phyloP scores from a whole-genome alignment of 2,113 vertebrate genomes.

The Rhabdomys dilectus region DNA sequence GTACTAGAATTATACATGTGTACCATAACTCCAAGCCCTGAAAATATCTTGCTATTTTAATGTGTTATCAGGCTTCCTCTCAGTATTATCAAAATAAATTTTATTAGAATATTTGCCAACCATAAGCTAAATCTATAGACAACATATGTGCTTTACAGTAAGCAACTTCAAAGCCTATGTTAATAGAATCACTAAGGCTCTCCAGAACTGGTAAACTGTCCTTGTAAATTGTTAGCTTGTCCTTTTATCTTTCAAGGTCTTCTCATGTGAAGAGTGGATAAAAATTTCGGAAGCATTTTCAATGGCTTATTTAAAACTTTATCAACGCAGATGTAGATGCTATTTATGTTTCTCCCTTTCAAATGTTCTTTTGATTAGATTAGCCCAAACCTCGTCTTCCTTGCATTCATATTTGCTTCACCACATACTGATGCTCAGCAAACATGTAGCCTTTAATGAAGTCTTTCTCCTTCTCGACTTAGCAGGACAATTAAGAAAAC shows the following conservation, averaged over 20 bases:
- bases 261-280: conserved; percentile 44
- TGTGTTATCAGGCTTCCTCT: not conserved
- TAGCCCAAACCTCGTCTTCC: not conserved
- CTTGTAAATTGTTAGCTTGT: conserved; percentile 60
- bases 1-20: not conserved
- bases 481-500: not conserved
- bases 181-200: conserved; percentile 68
- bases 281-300: conserved; percentile 69
- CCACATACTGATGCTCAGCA: conserved; percentile 32
- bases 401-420: conserved; percentile 60
- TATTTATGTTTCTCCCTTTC: conserved; percentile 62
- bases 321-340: conserved; percentile 40
- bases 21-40: not conserved
- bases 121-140: conserved; percentile 1
- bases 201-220: not conserved
- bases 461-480: not conserved
- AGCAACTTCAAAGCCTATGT: conserved; percentile 72
- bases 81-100: conserved; percentile 62
- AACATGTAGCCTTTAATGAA: conserved; percentile 8
- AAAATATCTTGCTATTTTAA: conserved; percentile 54
- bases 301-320: conserved; percentile 72
- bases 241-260: conserved; percentile 68
- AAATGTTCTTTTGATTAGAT: conserved; percentile 52
- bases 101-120: conserved; percentile 41
- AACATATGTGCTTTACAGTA: conserved; percentile 16